Conservation (phyloP, 2,797 vertebrate genomes). For the Dallia pectoralis region DNA sequence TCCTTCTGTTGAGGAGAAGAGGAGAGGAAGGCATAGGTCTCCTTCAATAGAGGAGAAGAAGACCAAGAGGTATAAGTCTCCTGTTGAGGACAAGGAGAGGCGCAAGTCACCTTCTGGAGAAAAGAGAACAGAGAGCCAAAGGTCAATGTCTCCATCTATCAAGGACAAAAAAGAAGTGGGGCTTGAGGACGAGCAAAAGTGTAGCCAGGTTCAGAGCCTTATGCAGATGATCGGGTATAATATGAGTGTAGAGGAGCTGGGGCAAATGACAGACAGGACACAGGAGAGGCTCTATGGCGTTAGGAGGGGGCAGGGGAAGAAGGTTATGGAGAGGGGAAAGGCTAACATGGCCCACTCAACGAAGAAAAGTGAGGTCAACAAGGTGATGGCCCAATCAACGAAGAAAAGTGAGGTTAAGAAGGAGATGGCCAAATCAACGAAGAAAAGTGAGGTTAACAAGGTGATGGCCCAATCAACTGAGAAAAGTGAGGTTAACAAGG, state of each 20-base stretch:
- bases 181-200: neutral
- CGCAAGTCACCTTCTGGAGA: neutral
- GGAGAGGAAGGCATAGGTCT: neutral
- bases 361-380: neutral
- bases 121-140: neutral
- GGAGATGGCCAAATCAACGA: no score
- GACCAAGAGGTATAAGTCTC: neutral
- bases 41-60: neutral
- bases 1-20: no score
- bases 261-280: conserved; percentile 47
- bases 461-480: no score
- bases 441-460: no score
- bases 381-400: no score
- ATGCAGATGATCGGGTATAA: conserved; percentile 56
- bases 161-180: neutral
- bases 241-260: conserved; percentile 57
- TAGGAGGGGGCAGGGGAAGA: conserved; percentile 11
- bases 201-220: conserved; percentile 55
- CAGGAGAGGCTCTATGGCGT: conserved; percentile 62
- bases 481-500: no score
- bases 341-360: no score
- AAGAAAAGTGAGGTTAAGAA: neutral
- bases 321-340: no score
- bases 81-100: neutral
- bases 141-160: neutral